These are phyloP conservation scores for Brachystomella parvula DNA, from an alignment of 1,140 invertebrate genomes.

Conservation along the genomic window DNA sequence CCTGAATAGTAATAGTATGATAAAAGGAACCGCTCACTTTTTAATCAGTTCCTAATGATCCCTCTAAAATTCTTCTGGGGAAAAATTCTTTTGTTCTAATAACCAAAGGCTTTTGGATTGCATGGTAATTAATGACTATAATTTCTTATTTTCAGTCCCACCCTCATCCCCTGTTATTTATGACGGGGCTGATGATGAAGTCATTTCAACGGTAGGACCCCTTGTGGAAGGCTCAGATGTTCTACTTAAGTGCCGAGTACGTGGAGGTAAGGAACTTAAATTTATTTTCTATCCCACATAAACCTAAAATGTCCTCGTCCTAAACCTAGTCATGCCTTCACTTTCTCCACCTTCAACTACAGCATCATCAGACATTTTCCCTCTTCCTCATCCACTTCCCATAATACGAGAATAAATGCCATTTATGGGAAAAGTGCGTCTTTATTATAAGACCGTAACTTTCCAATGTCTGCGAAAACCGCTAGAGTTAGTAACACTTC, in stretches of 20 bases:
- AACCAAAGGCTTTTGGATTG: background rate
- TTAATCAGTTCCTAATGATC: background rate
- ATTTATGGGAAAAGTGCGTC: background rate
- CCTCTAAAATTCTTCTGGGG: background rate
- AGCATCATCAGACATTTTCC: background rate
- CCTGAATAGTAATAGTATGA: too few relatives aligned
- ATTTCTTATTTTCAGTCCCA: constrained; percentile 31
- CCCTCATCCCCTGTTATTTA: constrained; percentile 41
- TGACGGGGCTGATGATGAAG: constrained; percentile 41
- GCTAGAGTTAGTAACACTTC: too few relatives aligned
- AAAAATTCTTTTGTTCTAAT: background rate
- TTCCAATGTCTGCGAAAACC: too few relatives aligned
- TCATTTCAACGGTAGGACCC: constrained; percentile 43
- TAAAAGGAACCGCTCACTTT: too few relatives aligned
- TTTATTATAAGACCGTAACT: too few relatives aligned
- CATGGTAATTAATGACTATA: constrained; percentile 6
- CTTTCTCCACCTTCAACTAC: background rate
- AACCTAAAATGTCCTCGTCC: background rate
- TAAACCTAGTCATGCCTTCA: background rate
- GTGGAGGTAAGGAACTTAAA: constrained; percentile 42
- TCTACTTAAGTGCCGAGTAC: constrained; percentile 43
- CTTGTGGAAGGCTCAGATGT: constrained; percentile 45
- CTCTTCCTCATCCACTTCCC: background rate
- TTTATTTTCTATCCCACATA: constrained; percentile 8
- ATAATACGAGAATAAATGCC: background rate